phyloP scores from a whole-genome alignment of 2,797 vertebrate genomes.

The Chloroceryle inda region DNA sequence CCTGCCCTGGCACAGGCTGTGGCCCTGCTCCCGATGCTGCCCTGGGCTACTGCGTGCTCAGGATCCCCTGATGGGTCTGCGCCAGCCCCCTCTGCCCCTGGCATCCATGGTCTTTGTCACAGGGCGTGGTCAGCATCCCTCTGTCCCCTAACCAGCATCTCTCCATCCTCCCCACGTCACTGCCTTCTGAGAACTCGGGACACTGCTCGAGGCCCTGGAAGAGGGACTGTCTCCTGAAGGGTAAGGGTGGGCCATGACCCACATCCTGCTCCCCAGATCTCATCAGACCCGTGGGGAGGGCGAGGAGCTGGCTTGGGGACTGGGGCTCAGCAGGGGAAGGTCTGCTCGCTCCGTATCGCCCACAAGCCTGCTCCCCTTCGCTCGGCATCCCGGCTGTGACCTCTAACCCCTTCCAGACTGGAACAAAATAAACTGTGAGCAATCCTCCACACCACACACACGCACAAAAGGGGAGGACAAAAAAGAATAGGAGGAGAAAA shows the following conservation, averaged over 20 bases:
- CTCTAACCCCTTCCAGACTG: not conserved
- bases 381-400: not conserved
- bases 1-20: not conserved
- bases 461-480: not conserved
- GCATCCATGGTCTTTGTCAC: fast-evolving
- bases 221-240: not conserved
- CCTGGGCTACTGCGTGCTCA: fast-evolving
- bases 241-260: fast-evolving
- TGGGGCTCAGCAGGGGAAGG: not conserved
- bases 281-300: fast-evolving
- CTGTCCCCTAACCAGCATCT: not conserved
- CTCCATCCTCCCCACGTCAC: fast-evolving
- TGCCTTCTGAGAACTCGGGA: not conserved
- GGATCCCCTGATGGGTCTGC: fast-evolving
- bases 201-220: not conserved
- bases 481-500: not conserved
- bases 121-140: fast-evolving
- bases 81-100: fast-evolving
- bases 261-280: not conserved
- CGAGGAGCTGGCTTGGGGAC: not conserved
- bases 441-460: not conserved
- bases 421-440: not conserved
- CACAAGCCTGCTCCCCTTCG: not conserved
- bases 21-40: not conserved
- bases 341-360: fast-evolving